These are phyloP conservation scores for Gobio occitaniae DNA, from an alignment of 2,797 vertebrate species.

Conservation along the genomic window DNA sequence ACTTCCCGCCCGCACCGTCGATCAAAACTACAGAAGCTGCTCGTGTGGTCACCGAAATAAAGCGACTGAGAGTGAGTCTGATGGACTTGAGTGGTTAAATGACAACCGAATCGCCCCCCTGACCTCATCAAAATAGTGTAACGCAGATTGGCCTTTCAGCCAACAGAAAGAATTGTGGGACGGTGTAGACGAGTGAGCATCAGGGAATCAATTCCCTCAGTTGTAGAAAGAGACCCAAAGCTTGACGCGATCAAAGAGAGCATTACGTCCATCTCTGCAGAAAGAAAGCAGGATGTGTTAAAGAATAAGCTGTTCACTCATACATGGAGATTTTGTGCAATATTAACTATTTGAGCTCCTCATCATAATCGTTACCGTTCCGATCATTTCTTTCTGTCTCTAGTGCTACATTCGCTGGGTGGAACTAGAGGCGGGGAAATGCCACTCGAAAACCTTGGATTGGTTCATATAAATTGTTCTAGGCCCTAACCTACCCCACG, in stretches of 20 bases:
- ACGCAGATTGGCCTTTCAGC: not conserved
- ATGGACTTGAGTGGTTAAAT: not conserved
- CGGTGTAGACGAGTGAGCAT: not conserved
- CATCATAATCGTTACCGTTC: not conserved
- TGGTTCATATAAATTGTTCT: not conserved
- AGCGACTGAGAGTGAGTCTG: conserved; percentile 20
- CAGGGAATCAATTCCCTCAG: not conserved
- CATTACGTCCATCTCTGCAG: conserved; percentile 7
- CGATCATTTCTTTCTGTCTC: conserved; percentile 5
- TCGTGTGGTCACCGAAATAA: conserved; percentile 9
- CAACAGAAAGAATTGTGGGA: conserved; percentile 3
- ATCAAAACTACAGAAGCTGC: conserved; percentile 20
- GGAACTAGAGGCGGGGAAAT: conserved; percentile 38
- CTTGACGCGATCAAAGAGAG: not conserved
- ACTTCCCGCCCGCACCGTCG: conserved; percentile 21
- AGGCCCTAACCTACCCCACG: not conserved
- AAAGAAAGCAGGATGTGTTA: conserved; percentile 26
- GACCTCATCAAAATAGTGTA: not conserved
- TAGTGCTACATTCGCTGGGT: conserved; percentile 55
- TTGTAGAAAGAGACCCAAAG: conserved; percentile 31
- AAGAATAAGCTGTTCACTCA: conserved; percentile 20
- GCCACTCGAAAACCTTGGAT: conserved; percentile 15
- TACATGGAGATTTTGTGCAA: conserved; percentile 42
- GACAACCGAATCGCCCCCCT: not conserved
- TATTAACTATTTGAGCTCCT: conserved; percentile 24